Evolutionary conservation across 2,888 invertebrate genomes (phyloP), one percentile per base, ranked within the genome.

Genomic region (Spisula subtruncata): DNA sequence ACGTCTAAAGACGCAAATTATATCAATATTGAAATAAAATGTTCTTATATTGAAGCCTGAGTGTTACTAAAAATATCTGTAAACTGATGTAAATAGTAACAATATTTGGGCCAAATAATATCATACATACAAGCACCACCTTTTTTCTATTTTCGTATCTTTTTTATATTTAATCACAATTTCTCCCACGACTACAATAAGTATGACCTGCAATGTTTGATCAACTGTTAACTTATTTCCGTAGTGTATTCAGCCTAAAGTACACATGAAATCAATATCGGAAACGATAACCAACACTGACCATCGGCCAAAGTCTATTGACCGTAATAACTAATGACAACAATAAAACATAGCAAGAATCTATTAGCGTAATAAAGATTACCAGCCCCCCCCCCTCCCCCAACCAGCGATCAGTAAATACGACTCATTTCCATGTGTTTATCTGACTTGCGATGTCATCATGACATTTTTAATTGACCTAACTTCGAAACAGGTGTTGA

Each of bases 181-280:
- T 41, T 66, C 60, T 66, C 25, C n/a, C 25, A 66, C 60, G n/a
- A 66, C n/a, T 25, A 66, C 25, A 66, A 66, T 25, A 41, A 41
- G 41, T 41, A n/a, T 66, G 60, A n/a, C 60, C 60, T 25, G 12
- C 6, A 25, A 25, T 66, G 60, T 66, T 66, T 66, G 60, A 66
- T 25, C 60, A 66, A 66, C 60, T 66, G 20, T 66, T n/a, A 25
- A 66, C 60, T 66, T 25, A 66, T 66, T 66, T 25, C 60, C 60
- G 60, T 6, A 2, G 60, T 66, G n/a, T 25, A 66, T 8, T 25
- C 60, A 66, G 60, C 8, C 60, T 66, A 66, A 66, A 66, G 60
- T 66, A 66, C 60, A 66, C 60, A 66, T 66, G 60, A 66, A 66
- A 66, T 66, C 60, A 66, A 66, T 66, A 66, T 66, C 25, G n/a